Base-by-base conservation (phyloP, 2,797 vertebrate genomes). In the Tragopan temminckii region DNA sequence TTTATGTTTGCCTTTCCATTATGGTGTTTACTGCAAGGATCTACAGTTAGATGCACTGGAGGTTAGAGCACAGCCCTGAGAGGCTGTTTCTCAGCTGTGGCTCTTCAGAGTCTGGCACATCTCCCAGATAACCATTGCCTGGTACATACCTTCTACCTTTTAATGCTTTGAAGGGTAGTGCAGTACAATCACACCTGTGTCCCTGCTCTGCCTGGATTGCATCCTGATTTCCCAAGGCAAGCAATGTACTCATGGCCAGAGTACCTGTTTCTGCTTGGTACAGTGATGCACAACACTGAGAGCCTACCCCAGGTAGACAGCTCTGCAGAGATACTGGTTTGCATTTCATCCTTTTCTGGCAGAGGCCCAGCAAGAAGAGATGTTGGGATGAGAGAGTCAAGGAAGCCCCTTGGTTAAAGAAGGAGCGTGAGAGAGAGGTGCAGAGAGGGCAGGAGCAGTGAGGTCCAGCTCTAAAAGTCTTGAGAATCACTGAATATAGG, bases 181-280 rank as follows among this genome's bases (percentile, higher is more conserved):
- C 52, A 35, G 29, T 16, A 25, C 33, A 53, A 8, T 36, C 33
- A 46, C 12, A 36, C 21, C 78, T 43, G 18, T 42, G 14, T 19
- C 78, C 6, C 46, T 79, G 29, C 57, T 66, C 29, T 66, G 10
- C 17, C 76, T 6, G 1, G 55, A 27, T 3, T 0, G 0, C 33
- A 23, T 62, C 57, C 31, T 2, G 2, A 4, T 85, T 85, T 90
- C 64, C 43, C 35, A 20, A 38, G 42, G 38, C 18, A 17, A 72
- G 46, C 36, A 29, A 36, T 0, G 0, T 5, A 6, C 50, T 7
- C 1, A 0, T 31, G 71, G 40, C 36, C 24, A 12, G n/a, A 50
- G 31, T 55, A 36, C 31, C 69, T 19, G 36, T 52, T 87, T 45
- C 59, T 62, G 50, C 71, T 53, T 36, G 16, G 33, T 45, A 25